phyloP scores from a whole-genome alignment of 1,140 invertebrate species.

The Trypoxylus dichotomus region DNA sequence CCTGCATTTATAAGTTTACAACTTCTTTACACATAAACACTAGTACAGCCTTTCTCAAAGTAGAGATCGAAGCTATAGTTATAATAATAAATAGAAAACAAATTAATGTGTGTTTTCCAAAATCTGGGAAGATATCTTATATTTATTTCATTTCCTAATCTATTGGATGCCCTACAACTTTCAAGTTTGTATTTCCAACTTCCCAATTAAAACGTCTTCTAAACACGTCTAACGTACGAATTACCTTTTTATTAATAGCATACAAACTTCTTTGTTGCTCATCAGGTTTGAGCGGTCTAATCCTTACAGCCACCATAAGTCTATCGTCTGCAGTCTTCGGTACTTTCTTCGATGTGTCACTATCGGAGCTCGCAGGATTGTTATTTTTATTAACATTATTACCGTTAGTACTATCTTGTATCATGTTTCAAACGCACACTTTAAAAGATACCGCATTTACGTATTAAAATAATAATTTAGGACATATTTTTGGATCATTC shows the following conservation, averaged over 20 bases:
- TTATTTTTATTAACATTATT: neutral
- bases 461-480: too few species aligned
- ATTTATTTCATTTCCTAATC: too few species aligned
- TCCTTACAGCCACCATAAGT: conserved; percentile 37
- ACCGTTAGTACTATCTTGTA: neutral
- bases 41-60: too few species aligned
- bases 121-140: too few species aligned
- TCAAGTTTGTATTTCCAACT: neutral
- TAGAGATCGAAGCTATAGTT: too few species aligned
- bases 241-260: conserved; percentile 26
- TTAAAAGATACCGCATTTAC: too few species aligned
- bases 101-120: too few species aligned
- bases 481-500: too few species aligned
- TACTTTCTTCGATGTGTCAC: neutral
- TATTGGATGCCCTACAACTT: too few species aligned
- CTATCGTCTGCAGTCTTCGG: neutral
- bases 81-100: too few species aligned
- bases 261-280: conserved; percentile 38
- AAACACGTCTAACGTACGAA: neutral
- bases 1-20: too few species aligned
- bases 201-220: neutral
- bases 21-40: too few species aligned
- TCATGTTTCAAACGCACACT: neutral
- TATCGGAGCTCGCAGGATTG: neutral
- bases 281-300: conserved; percentile 48